These are phyloP conservation scores for Chelonia mydas DNA, from an alignment of 2,797 vertebrate genomes.

Conservation along the genomic window DNA sequence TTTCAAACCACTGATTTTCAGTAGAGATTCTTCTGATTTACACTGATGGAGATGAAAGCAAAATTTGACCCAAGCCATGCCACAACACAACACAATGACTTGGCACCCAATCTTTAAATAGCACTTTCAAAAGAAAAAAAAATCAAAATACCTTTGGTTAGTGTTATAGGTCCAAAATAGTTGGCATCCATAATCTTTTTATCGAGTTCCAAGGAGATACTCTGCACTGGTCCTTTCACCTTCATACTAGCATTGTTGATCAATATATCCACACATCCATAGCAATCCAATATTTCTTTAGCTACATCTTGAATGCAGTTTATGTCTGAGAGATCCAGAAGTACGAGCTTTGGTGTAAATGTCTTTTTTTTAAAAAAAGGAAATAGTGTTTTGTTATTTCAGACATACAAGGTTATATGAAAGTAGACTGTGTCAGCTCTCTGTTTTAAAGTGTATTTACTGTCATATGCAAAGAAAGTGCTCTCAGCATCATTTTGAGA, in stretches of 20 bases:
- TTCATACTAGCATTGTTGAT: slow-evolving; percentile 95
- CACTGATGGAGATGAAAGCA: neutral
- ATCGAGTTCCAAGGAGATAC: slow-evolving; percentile 92
- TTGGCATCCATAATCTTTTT: slow-evolving; percentile 96
- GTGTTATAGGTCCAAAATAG: slow-evolving; percentile 93
- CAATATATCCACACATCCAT: slow-evolving; percentile 93
- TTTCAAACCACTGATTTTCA: neutral
- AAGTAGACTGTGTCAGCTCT: neutral
- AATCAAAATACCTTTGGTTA: slow-evolving; percentile 90
- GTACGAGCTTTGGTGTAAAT: slow-evolving; percentile 92
- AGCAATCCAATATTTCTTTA: slow-evolving; percentile 90
- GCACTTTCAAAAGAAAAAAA: neutral
- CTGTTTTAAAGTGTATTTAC: neutral
- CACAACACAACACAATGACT: neutral
- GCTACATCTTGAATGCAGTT: slow-evolving; percentile 88
- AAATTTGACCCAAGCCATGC: neutral
- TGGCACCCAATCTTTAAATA: neutral
- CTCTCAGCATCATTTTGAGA: neutral
- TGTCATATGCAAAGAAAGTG: neutral
- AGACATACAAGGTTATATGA: neutral
- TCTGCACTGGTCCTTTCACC: slow-evolving; percentile 91
- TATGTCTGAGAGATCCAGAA: slow-evolving; percentile 93
- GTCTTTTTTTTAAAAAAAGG: slow-evolving; percentile 80
- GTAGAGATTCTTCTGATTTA: neutral
- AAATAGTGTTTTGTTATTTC: neutral